Evolutionary conservation across 2,888 invertebrate species (phyloP).

Genomic region (Yponomeuta sedellus): DNA sequence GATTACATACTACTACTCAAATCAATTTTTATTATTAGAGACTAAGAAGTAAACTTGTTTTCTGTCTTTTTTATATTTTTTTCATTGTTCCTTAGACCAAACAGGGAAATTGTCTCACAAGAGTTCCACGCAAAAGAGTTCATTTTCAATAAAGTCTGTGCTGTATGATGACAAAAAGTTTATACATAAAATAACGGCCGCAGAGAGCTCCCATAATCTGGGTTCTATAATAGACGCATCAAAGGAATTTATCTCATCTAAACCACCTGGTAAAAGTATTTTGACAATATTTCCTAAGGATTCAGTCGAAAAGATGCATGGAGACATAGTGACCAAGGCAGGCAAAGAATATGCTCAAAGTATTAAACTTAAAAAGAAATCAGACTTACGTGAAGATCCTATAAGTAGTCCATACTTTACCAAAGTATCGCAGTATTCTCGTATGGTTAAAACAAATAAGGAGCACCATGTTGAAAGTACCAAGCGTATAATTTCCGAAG

Average conservation of each 20-base stretch:
- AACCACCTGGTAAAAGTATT: not conserved
- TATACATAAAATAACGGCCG: not conserved
- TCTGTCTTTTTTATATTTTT: not conserved
- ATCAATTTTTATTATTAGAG: too few species aligned
- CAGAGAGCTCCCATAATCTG: not conserved
- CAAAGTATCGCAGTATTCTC: not conserved
- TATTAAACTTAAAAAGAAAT: not conserved
- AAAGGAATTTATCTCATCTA: too few species aligned
- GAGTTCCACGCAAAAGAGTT: not conserved
- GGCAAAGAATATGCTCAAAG: too few species aligned
- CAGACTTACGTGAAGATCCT: not conserved
- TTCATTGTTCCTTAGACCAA: not conserved
- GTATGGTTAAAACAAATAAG: too few species aligned
- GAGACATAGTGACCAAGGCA: too few species aligned
- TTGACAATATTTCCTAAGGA: not conserved
- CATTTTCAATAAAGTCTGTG: too few species aligned
- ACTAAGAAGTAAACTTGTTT: too few species aligned
- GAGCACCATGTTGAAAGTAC: too few species aligned
- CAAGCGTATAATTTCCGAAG: not conserved
- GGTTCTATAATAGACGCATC: not conserved
- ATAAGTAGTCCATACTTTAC: not conserved
- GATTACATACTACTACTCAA: too few species aligned
- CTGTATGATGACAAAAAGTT: not conserved
- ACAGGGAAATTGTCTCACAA: not conserved
- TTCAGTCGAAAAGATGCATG: not conserved